Percentiles rank a stretch among this genome's conserved stretches.
These are phyloP conservation scores for Ceriagrion tenellum DNA, from an alignment of 2,888 invertebrate species.

Conservation along the genomic window DNA sequence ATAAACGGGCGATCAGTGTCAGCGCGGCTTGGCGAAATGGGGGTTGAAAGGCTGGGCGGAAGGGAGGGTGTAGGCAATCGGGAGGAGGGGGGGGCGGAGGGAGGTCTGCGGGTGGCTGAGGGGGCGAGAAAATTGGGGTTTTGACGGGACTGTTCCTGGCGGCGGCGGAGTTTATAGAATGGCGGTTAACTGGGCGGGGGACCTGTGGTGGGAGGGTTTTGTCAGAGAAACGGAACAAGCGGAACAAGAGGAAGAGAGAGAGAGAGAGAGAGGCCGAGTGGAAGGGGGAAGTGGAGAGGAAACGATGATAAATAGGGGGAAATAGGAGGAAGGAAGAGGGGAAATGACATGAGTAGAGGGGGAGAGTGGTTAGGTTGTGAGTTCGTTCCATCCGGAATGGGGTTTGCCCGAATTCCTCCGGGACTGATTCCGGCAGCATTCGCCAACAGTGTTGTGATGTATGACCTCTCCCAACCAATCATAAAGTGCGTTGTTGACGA, in stretches of 20 bases:
- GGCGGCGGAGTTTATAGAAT: slow-evolving; percentile 17
- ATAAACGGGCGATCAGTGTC: slow-evolving; percentile 67
- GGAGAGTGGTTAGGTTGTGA: not conserved
- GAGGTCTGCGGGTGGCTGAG: no score
- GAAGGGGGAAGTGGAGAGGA: not conserved
- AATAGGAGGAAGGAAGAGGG: not conserved
- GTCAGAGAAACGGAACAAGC: not conserved
- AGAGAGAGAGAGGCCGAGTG: not conserved
- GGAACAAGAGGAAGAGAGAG: not conserved
- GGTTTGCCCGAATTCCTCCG: not conserved
- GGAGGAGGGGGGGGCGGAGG: not conserved
- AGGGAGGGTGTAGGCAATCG: not conserved
- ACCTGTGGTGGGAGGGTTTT: not conserved
- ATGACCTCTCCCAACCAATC: slow-evolving; percentile 39
- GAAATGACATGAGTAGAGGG: not conserved
- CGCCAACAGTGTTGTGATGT: slow-evolving; percentile 54
- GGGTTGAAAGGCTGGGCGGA: not conserved
- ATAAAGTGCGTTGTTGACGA: slow-evolving; percentile 16
- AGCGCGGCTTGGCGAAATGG: slow-evolving; percentile 56
- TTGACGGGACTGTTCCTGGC: not conserved
- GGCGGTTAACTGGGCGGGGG: slow-evolving; percentile 20
- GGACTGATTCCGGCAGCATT: slow-evolving; percentile 48
- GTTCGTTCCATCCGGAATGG: slow-evolving; percentile 8
- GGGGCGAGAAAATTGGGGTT: slow-evolving; percentile 22
- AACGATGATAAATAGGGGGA: not conserved